Base-by-base conservation (phyloP, 2,113 vertebrate species). In the Stigmatopora nigra region DNA sequence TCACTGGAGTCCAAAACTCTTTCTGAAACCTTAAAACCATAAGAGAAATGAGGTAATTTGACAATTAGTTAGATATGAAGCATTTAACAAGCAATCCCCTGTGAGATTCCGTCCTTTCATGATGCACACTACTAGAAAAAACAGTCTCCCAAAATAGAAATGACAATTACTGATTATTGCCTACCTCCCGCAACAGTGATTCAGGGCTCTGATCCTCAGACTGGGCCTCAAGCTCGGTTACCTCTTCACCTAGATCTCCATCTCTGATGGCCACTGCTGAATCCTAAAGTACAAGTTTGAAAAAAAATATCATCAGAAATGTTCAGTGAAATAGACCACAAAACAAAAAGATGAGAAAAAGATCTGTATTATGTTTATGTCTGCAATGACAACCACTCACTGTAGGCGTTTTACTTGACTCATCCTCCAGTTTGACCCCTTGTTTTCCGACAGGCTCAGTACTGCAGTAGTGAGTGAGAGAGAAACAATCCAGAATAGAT, bases 301-400 rank as follows among this genome's bases (percentile, higher is more conserved):
- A 72, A 13, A 69, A 36, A 67, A 56, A 74, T 63, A 77, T 69
- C 70, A 7, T 41, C 6, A 8, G 38, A 52, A 77, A 47, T 75
- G 55, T 73, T 22, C 12, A 31, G 7, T 13, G 4, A 31, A 25
- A 63, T 31, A 6, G 47, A 63, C 0, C 22, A 4, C 16, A 15
- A 48, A 31, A 17, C 16, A 61, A 36, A 59, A 19, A n/a, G 10
- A 38, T 17, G 2, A 8, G 38, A 36, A 17, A 2, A 12, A 36
- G 20, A 53, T 22, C 51, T 13, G 51, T 11, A 53, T 22, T 22
- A 53, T 11, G 2, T n/a, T n/a, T 17, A 51, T 19, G n/a, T 12
- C 3, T 22, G 10, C 12, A 22, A 20, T 22, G 19, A 53, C 51
- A 53, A 22, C 10, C 19, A 53, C 51, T 22, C 51, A 53, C 51